phyloP scores from a whole-genome alignment of 2,888 invertebrate genomes.

The Phytoseiulus persimilis region DNA sequence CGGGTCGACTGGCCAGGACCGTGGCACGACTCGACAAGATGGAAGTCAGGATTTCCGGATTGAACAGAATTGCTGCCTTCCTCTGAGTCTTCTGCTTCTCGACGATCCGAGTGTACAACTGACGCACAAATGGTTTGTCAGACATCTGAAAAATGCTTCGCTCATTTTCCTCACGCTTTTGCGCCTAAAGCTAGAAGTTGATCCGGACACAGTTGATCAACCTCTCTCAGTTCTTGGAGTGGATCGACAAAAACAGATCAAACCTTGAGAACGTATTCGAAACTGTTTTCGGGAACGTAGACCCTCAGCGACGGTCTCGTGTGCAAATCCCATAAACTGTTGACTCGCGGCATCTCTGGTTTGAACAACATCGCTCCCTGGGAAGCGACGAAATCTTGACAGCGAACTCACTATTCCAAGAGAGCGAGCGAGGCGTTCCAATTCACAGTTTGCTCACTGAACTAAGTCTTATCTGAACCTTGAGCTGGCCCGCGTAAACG shows the following conservation, averaged over 20 bases:
- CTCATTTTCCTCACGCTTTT: no score
- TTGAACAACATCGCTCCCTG: conserved; percentile 15
- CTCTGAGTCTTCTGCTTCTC: not conserved
- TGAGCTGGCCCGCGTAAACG: not conserved
- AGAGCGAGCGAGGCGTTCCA: no score
- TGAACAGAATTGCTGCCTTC: not conserved
- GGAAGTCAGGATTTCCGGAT: no score
- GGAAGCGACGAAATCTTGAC: no score
- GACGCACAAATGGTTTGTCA: conserved; percentile 13
- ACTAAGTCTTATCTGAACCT: no score
- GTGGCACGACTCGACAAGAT: not conserved
- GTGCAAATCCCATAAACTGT: not conserved
- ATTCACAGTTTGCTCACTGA: no score
- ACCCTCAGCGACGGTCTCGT: not conserved
- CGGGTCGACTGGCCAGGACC: conserved; percentile 6
- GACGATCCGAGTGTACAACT: conserved; percentile 13
- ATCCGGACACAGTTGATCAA: no score
- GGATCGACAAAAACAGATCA: no score
- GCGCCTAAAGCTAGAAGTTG: no score
- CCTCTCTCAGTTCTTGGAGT: no score
- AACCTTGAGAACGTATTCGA: conserved; percentile 11
- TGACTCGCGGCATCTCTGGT: not conserved
- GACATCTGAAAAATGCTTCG: not conserved
- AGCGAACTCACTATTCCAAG: no score
- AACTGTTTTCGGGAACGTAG: no score